A percentile compares a stretch with the other conserved stretches of the same genome.
phyloP scores from a whole-genome alignment of 2,113 vertebrate genomes.

The Takifugu bimaculatus region DNA sequence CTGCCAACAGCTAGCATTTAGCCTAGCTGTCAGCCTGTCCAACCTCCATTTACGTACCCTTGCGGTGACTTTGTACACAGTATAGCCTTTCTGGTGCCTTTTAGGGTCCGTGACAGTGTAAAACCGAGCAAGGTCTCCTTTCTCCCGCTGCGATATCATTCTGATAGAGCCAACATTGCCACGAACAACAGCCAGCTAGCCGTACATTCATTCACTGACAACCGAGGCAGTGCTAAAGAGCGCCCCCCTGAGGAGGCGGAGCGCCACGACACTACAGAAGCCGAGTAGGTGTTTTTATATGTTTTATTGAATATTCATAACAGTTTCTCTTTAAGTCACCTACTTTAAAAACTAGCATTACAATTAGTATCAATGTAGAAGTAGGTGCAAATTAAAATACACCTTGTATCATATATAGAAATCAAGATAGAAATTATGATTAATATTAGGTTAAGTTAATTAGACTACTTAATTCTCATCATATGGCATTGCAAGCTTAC shows the following conservation, averaged over 20 bases:
- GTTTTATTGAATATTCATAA: not conserved
- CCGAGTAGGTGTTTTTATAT: too few relatives aligned
- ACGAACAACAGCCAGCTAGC: constrained; percentile 57
- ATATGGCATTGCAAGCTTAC: too few relatives aligned
- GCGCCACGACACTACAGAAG: not conserved
- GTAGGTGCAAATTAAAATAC: too few relatives aligned
- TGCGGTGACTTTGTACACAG: constrained; percentile 95
- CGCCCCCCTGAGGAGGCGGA: not conserved
- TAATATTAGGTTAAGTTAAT: too few relatives aligned
- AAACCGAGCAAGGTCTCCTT: constrained; percentile 90
- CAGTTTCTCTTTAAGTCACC: not conserved
- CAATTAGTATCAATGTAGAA: too few relatives aligned
- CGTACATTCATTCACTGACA: constrained; percentile 49
- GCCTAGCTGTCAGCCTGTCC: constrained; percentile 6
- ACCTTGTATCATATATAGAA: too few relatives aligned
- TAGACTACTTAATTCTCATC: too few relatives aligned
- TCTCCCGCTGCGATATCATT: constrained; percentile 87
- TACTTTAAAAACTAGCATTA: too few relatives aligned
- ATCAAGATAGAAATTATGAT: too few relatives aligned
- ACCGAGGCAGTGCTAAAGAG: not conserved
- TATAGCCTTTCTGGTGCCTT: constrained; percentile 88
- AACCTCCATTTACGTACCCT: constrained; percentile 77
- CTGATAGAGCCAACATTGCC: constrained; percentile 73
- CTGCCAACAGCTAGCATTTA: constrained; percentile 47
- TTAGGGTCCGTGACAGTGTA: constrained; percentile 95